Evolutionary conservation across 2,888 invertebrate genomes (phyloP).

Genomic region (Ganaspis brasiliensis): DNA sequence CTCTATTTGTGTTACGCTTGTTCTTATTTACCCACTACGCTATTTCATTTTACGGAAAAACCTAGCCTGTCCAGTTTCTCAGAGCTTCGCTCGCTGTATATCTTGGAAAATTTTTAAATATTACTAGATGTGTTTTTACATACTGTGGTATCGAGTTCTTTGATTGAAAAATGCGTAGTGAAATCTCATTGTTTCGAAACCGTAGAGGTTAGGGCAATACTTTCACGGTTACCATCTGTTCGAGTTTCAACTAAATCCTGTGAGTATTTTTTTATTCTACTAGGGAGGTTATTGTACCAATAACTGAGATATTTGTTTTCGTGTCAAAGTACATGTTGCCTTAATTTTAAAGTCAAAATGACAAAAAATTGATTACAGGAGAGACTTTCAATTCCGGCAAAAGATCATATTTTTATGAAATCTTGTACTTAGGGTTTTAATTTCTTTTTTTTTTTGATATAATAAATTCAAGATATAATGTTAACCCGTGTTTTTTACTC

Average conservation of each 20-base stretch:
- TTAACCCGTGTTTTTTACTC: too few relatives aligned
- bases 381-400: too few relatives aligned
- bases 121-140: not conserved
- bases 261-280: constrained; percentile 6
- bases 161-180: constrained; percentile 21
- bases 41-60: too few relatives aligned
- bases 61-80: not conserved
- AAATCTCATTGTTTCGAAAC: not conserved
- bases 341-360: not conserved
- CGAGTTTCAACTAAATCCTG: constrained; percentile 9
- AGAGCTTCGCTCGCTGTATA: not conserved
- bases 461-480: too few relatives aligned
- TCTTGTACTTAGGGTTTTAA: too few relatives aligned
- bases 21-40: too few relatives aligned
- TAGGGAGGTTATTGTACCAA: not conserved
- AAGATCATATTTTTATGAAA: too few relatives aligned
- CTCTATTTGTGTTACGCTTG: constrained; percentile 52
- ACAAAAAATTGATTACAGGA: too few relatives aligned
- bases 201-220: constrained; percentile 69
- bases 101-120: not conserved
- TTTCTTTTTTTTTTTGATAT: too few relatives aligned
- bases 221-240: constrained; percentile 62
- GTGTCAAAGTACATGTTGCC: not conserved
- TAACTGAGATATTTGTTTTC: not conserved
- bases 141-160: too few relatives aligned